Evolutionary conservation across 2,888 invertebrate genomes (phyloP), one percentile per base, ranked within the genome.

Genomic region (Scaptomyza reducta): DNA sequence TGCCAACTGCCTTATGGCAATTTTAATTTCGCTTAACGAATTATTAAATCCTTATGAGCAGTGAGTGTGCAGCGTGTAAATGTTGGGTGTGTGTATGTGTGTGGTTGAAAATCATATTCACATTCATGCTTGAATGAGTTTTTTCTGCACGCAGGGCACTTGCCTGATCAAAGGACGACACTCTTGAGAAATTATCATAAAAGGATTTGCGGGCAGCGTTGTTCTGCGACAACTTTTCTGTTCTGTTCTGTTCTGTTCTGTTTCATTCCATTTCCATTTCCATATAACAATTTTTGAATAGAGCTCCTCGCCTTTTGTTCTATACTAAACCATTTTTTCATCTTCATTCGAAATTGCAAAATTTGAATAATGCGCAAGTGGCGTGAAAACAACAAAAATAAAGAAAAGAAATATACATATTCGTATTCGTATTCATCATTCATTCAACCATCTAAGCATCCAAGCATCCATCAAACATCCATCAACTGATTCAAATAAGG

Each of bases 151-250:
- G 74, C 67, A 81, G 78, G 81, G 88, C 87, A 87, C 83, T 85
- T 85, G 84, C 87, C 82, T 89, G 90, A 90, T 90, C 90, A 90
- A 90, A 90, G 90, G 89, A 90, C 90, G 90, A 89, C 90, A 89
- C 90, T 90, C 90, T 89, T 90, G 90, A 89, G 90, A 89, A 89
- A 89, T 90, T 90, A 89, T 90, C 90, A 89, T 89, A 90, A 89
- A 90, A 89, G 90, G 89, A 88, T 87, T 88, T 87, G 81, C 76
- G 80, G 88, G 77, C 78, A 69, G 67, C 58, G 55, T 33, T 29
- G 31, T 31, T 27, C 27, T 27, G 6, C 54, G 25, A 33, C 40
- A 59, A 55, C 69, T 60, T 2, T 38, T 38, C 35, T 38, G 35
- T 14, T 14, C 16, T 10, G 40, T 16, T 16, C 40, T 16, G 40